Base-by-base conservation (phyloP, 2,888 invertebrate genomes). In the Bembecia ichneumoniformis region DNA sequence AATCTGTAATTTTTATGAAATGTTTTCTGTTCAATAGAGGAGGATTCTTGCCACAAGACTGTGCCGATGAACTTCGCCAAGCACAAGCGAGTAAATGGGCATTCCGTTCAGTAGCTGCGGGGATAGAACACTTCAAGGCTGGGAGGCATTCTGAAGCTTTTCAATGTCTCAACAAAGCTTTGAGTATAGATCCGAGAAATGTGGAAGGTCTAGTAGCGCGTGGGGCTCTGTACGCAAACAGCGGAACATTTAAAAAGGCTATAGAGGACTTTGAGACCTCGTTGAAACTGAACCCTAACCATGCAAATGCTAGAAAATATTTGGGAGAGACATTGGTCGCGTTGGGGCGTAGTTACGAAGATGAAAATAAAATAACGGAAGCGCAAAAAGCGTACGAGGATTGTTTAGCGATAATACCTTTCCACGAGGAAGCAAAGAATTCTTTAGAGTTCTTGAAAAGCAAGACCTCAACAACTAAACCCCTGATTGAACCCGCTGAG, bases 231-330 rank as follows among this genome's bases (percentile, higher is more conserved):
- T 96, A 95, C 74, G 98, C 98, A 10, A 98, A 98, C 75, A 95
- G 95, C 70, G 96, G 96, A 56, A 96, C 94, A 64, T 97, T 96
- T 79, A 93, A 94, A 63, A 96, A 96, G 73, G 98, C 98, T 0
- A 94, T 98, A 58, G 95, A 95, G 63, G 98, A 98, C 76, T 97
- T 98, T 78, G 96, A 97, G 79, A 93, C 93, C 16, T 97, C 98
- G 3, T 78, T 98, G 40, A 93, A 94, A 74, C 77, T 96, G 44
- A 96, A 98, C 80, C 94, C 94, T 1, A 94, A 92, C 55, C 98
- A 98, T 78, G 93, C 93, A 1, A 98, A 98, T 82, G 98, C 97
- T 35, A 91, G 95, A 51, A 97, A 96, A 75, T 98, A 98, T 81
- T 92, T 97, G 88, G 94, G 96, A 35, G 97, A 98, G 77, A 98